Percentiles rank a stretch among this genome's conserved stretches.
These are phyloP conservation scores for Holacanthella duospinosa DNA, from an alignment of 2,888 invertebrate species.

Conservation along the genomic window DNA sequence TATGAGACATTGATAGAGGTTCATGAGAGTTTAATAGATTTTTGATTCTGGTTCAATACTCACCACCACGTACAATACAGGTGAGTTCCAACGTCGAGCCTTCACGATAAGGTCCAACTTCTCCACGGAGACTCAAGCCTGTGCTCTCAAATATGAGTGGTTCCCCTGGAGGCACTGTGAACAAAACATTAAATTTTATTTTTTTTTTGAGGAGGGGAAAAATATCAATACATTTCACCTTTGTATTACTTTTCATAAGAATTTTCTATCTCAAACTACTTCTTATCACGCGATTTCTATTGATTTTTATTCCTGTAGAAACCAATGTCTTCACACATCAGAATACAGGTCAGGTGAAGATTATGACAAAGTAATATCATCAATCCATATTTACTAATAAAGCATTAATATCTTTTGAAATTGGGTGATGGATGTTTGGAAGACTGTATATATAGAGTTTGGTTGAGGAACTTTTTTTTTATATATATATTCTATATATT, in stretches of 20 bases:
- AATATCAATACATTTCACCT: not conserved
- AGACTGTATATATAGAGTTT: too few relatives aligned
- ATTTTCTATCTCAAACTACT: not conserved
- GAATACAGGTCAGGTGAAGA: too few relatives aligned
- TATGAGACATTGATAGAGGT: too few relatives aligned
- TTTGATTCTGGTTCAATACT: constrained; percentile 8
- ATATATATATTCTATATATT: too few relatives aligned
- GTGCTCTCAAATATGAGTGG: constrained; percentile 33
- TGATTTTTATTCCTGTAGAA: not conserved
- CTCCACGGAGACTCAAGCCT: constrained; percentile 28
- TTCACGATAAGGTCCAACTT: constrained; percentile 35
- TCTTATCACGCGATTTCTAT: not conserved
- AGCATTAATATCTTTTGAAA: too few relatives aligned
- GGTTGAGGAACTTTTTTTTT: too few relatives aligned
- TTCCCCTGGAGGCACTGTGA: constrained; percentile 37
- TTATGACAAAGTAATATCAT: too few relatives aligned
- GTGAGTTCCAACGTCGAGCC: constrained; percentile 30
- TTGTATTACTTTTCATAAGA: not conserved
- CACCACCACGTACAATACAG: constrained; percentile 34
- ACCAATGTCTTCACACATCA: too few relatives aligned
- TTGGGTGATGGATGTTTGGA: too few relatives aligned
- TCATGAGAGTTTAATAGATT: not conserved
- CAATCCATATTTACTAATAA: too few relatives aligned
- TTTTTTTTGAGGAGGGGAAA: not conserved
- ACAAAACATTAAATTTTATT: not conserved